Base-by-base conservation (phyloP, 1,140 invertebrate species). In the Pogonomyrmex californicus region DNA sequence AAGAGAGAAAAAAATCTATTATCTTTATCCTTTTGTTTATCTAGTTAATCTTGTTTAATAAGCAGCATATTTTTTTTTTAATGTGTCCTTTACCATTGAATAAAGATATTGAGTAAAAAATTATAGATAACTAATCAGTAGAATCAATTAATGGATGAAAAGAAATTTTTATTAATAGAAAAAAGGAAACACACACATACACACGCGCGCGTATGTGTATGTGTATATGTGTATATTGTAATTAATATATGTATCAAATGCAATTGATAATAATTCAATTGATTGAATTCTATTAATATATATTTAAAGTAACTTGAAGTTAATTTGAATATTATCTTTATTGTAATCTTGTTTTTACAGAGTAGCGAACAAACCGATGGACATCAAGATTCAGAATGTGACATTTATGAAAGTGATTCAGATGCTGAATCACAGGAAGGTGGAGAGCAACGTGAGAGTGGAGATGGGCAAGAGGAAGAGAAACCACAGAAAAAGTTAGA, bases 401-500 rank as follows among this genome's bases (percentile, higher is more conserved):
- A 95, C 14, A 96, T 95, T 87, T 91, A 91, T 62, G 95, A 94
- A 65, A 95, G 95, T 33, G 96, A 96, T 38, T 93, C 94, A 7
- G 94, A 94, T 60, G 87, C 87, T 66, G 95, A 94, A 65, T 94
- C 94, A 5, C 95, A 95, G 62, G 95, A 94, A 90, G 95, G 93
- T 44, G 93, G 90, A 10, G 79, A 83, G 30, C 92, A 93, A 83
- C 65, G 96, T 56, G 96, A 97, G 85, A 96, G 96, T 88, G 96
- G 96, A 6, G 96, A 97, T 94, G 96, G 96, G 2, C 96, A 97
- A 88, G 96, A 96, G 87, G 96, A 96, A 90, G 94, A 95, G n/a
- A 95, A 95, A 51, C 94, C 95, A 51, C 93, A 95, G 6, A 97
- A 97, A 87, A 97, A 97, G 87, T 96, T 99, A 1, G 98, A 99